A percentile compares a stretch with the other conserved stretches of the same genome.
These are phyloP conservation scores for Timema podura DNA, from an alignment of 2,888 invertebrate genomes.

Conservation along the genomic window DNA sequence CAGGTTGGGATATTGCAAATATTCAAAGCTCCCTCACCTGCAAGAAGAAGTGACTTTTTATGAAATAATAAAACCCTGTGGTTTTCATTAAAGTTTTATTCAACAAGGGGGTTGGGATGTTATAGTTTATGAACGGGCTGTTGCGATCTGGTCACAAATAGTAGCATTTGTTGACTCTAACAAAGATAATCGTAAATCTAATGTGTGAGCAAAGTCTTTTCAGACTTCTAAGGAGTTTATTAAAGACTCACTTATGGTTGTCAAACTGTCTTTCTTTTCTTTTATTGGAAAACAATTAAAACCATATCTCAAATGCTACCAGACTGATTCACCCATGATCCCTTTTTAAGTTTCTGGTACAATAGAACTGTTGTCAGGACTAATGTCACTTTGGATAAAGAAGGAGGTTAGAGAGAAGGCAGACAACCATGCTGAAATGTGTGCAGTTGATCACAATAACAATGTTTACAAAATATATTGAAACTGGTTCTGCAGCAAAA, in stretches of 20 bases:
- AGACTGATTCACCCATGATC: neutral
- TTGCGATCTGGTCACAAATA: neutral
- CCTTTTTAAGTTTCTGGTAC: neutral
- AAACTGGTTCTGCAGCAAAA: slow-evolving; percentile 12
- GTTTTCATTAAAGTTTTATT: neutral
- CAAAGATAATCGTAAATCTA: neutral
- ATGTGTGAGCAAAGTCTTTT: slow-evolving; percentile 4
- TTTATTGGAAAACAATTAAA: neutral
- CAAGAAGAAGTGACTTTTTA: slow-evolving; percentile 8
- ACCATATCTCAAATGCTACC: slow-evolving; percentile 11
- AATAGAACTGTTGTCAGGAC: slow-evolving; percentile 6
- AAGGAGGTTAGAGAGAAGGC: neutral
- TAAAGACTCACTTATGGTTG: slow-evolving; percentile 9
- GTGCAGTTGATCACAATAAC: neutral
- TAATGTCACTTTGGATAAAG: neutral
- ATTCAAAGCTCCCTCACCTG: slow-evolving; percentile 8
- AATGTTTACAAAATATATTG: neutral
- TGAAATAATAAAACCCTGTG: neutral
- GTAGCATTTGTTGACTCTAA: neutral
- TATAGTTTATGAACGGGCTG: slow-evolving; percentile 3
- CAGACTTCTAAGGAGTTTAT: neutral
- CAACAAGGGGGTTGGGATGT: slow-evolving; percentile 6
- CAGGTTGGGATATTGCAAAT: slow-evolving; percentile 2
- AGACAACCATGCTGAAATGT: neutral
- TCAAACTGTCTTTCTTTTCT: slow-evolving; percentile 5